Percentiles rank a stretch among this genome's conserved stretches.
Conservation (phyloP, 1,140 invertebrate species). For the Cephus cinctus region DNA sequence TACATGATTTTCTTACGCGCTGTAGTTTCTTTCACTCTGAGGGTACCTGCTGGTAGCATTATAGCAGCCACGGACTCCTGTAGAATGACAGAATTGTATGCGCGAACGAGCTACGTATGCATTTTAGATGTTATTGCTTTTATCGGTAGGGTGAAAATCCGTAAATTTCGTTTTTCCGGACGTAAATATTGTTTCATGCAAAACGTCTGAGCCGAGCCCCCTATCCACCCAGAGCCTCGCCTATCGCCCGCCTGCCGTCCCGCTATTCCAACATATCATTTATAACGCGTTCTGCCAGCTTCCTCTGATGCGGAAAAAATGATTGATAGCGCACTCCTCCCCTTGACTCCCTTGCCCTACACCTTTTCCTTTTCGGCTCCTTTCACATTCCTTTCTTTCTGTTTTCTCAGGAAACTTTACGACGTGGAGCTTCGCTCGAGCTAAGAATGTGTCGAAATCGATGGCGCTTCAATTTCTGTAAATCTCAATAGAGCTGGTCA, state of each 20-base stretch:
- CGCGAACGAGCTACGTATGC: no score
- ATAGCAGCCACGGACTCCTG: no score
- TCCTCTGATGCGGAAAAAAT: conserved; percentile 1
- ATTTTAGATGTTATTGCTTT: conserved; percentile 1
- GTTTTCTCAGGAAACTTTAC: not conserved
- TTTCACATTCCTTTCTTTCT: not conserved
- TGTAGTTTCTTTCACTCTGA: no score
- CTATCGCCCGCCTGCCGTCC: not conserved
- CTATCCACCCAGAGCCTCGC: not conserved
- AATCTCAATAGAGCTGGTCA: not conserved
- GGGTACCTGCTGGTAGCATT: no score
- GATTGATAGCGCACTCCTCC: not conserved
- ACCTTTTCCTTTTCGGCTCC: not conserved
- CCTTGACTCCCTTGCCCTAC: not conserved
- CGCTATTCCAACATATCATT: not conserved
- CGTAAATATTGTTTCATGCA: conserved; percentile 8
- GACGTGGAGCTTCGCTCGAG: no score
- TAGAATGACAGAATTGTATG: no score
- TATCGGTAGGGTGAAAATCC: not conserved
- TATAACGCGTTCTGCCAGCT: conserved; percentile 3
- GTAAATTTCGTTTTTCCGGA: not conserved
- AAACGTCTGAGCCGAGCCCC: not conserved
- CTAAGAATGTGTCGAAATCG: not conserved
- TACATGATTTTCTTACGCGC: no score
- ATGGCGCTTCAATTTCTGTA: not conserved